Evolutionary conservation across 1,140 invertebrate genomes (phyloP).

Genomic region (Agrilus planipennis): DNA sequence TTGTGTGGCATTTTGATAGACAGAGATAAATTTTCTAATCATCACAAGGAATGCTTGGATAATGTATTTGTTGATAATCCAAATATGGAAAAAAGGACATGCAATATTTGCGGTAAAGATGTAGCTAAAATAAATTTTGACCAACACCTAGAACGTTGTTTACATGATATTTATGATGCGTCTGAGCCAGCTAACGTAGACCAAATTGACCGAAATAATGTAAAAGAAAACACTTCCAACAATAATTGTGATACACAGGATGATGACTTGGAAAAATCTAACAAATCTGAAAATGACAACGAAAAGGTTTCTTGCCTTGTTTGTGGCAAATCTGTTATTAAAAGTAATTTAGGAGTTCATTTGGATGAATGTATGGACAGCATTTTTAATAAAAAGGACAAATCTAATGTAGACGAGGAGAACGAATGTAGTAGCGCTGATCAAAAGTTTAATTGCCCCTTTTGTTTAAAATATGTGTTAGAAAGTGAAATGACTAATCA

Average conservation of each 20-base stretch:
- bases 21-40: too few relatives aligned
- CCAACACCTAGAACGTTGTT: conserved; percentile 42
- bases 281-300: background rate
- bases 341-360: conserved; percentile 43
- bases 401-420: background rate
- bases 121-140: conserved; percentile 36
- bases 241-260: conserved; percentile 10
- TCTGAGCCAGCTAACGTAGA: too few relatives aligned
- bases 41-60: background rate
- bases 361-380: conserved; percentile 45
- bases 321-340: conserved; percentile 41
- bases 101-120: conserved; percentile 40
- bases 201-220: too few relatives aligned
- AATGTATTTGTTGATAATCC: conserved; percentile 12
- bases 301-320: conserved; percentile 41
- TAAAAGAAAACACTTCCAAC: conserved; percentile 19
- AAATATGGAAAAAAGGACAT: conserved; percentile 18
- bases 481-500: conserved; percentile 22
- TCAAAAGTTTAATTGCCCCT: conserved; percentile 22
- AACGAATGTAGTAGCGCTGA: conserved; percentile 8
- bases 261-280: conserved; percentile 10
- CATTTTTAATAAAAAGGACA: conserved; percentile 27
- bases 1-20: conserved; percentile 10
- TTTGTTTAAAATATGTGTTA: conserved; percentile 20
- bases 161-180: conserved; percentile 35